Evolutionary conservation across 2,797 vertebrate species (phyloP).

Genomic region (Dendrocincla fuliginosa): DNA sequence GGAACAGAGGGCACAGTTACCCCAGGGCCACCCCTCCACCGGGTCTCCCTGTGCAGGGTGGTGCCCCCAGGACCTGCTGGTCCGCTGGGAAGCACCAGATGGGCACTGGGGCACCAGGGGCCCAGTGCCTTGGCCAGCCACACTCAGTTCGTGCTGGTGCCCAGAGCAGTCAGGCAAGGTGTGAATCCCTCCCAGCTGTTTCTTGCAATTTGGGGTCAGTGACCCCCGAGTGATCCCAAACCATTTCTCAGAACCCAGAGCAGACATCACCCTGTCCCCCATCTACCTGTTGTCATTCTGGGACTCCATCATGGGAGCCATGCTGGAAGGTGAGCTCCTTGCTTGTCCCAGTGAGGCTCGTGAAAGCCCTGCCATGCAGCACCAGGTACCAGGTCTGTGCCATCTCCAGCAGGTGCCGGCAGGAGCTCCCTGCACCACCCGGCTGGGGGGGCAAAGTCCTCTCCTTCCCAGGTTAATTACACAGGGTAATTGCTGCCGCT

Average conservation of each 20-base stretch:
- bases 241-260: not conserved
- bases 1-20: not conserved
- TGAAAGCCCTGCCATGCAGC: not conserved
- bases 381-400: rapidly evolving
- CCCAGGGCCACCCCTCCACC: rapidly evolving
- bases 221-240: not conserved
- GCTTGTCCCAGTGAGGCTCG: not conserved
- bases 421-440: not conserved
- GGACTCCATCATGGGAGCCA: not conserved
- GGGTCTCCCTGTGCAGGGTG: not conserved
- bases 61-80: not conserved
- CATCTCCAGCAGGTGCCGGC: not conserved
- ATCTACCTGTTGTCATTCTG: not conserved
- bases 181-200: not conserved
- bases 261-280: not conserved
- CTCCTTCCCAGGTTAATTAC: constrained; percentile 32
- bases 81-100: rapidly evolving
- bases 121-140: not conserved
- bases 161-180: not conserved
- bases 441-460: constrained; percentile 12
- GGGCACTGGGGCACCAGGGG: rapidly evolving
- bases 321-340: not conserved
- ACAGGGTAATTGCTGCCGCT: not conserved
- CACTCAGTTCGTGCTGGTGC: rapidly evolving
- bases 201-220: no score